These are phyloP conservation scores for Botia kubotai DNA, from an alignment of 2,797 vertebrate species.

Conservation along the genomic window DNA sequence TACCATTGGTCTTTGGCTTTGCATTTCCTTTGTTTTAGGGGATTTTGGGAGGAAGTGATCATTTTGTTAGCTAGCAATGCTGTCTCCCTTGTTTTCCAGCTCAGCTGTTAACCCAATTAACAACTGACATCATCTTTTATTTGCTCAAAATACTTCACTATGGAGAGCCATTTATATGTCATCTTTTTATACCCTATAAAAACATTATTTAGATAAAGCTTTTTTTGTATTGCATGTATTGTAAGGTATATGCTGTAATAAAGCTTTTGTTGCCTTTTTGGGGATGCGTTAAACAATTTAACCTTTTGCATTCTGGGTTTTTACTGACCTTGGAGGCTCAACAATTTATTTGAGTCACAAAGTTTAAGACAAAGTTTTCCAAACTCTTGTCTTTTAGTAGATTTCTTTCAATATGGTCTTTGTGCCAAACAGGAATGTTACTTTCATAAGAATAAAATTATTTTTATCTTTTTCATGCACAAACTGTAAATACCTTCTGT, in stretches of 20 bases:
- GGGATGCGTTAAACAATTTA: too few relatives aligned
- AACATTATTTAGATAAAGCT: neutral
- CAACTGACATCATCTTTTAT: neutral
- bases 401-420: neutral
- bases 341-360: neutral
- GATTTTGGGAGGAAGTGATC: constrained; percentile 11
- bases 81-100: neutral
- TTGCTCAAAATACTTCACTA: neutral
- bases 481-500: neutral
- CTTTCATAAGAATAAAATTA: neutral
- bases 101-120: neutral
- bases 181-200: neutral
- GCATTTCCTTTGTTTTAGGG: neutral
- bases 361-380: neutral
- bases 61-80: neutral
- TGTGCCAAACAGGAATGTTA: constrained; percentile 16
- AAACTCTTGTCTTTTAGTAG: neutral
- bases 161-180: neutral
- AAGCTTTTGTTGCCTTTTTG: neutral
- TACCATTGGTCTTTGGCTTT: neutral
- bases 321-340: neutral
- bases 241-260: neutral
- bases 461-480: neutral
- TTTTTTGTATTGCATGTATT: neutral
- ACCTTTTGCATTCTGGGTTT: neutral